Percentiles rank a stretch among this genome's conserved stretches.
phyloP scores from a whole-genome alignment of 2,113 vertebrate genomes.

The Rynchops niger region DNA sequence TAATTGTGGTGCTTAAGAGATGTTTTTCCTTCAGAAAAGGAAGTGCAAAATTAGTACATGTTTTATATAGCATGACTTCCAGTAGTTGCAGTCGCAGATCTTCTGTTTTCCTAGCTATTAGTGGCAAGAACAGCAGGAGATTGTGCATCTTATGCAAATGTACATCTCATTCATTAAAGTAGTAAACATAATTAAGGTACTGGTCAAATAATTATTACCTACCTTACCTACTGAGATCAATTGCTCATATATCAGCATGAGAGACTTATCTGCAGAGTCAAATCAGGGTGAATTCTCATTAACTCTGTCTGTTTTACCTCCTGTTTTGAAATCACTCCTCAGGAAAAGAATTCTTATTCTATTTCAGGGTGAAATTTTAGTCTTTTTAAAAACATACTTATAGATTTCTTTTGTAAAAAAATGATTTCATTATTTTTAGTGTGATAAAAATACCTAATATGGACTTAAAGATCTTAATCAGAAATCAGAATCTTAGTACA shows the following conservation, averaged over 20 bases:
- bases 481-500: not conserved
- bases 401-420: not conserved
- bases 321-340: not conserved
- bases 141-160: conserved; percentile 18
- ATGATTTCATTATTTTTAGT: not conserved
- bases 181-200: conserved; percentile 6
- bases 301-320: not conserved
- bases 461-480: not conserved
- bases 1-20: not conserved
- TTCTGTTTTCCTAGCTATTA: not conserved
- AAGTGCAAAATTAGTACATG: not conserved
- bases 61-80: not conserved
- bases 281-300: not conserved
- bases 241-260: conserved; percentile 16
- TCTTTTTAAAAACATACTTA: not conserved
- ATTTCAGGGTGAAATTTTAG: not conserved
- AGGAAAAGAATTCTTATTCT: not conserved
- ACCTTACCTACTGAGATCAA: conserved; percentile 21
- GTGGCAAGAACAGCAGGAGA: not conserved
- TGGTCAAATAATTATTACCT: not conserved
- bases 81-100: not conserved
- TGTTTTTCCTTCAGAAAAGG: not conserved
- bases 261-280: not conserved
- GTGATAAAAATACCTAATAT: not conserved
- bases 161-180: not conserved